phyloP scores from a whole-genome alignment of 2,888 invertebrate species.

The Aporophyla lueneburgensis region DNA sequence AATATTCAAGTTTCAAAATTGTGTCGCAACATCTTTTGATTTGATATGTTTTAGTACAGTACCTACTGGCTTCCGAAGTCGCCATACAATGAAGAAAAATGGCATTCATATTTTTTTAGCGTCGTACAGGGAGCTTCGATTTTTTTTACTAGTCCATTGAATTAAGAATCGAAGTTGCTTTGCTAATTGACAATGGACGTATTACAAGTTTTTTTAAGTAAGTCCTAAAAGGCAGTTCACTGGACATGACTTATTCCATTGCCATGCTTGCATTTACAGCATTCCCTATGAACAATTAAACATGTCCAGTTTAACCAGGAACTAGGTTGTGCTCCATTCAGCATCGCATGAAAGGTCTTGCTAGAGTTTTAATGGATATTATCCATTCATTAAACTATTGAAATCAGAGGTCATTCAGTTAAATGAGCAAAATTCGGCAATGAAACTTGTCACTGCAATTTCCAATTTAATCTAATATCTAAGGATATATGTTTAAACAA shows the following conservation, averaged over 20 bases:
- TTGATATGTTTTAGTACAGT: too few relatives aligned
- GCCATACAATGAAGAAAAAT: too few relatives aligned
- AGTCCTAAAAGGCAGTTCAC: slow-evolving; percentile 48
- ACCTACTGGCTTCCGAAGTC: too few relatives aligned
- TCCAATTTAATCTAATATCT: too few relatives aligned
- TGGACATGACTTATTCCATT: slow-evolving; percentile 42
- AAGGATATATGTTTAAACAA: not conserved
- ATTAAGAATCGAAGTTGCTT: too few relatives aligned
- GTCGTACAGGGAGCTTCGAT: too few relatives aligned
- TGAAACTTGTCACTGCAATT: not conserved
- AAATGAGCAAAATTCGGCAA: not conserved
- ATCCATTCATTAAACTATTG: slow-evolving; percentile 14
- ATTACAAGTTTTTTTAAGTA: slow-evolving; percentile 45
- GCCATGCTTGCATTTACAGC: slow-evolving; percentile 56
- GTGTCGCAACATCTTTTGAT: too few relatives aligned
- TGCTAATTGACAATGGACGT: slow-evolving; percentile 53
- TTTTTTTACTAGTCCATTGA: too few relatives aligned
- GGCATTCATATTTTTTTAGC: too few relatives aligned
- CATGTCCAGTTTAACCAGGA: slow-evolving; percentile 19
- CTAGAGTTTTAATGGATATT: not conserved
- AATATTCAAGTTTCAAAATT: too few relatives aligned
- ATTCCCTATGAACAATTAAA: slow-evolving; percentile 19
- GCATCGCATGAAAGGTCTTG: not conserved
- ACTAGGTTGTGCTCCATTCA: not conserved
- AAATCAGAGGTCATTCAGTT: slow-evolving; percentile 7